Evolutionary conservation across 2,888 invertebrate species (phyloP).

Genomic region (Chelonus formosanus): DNA sequence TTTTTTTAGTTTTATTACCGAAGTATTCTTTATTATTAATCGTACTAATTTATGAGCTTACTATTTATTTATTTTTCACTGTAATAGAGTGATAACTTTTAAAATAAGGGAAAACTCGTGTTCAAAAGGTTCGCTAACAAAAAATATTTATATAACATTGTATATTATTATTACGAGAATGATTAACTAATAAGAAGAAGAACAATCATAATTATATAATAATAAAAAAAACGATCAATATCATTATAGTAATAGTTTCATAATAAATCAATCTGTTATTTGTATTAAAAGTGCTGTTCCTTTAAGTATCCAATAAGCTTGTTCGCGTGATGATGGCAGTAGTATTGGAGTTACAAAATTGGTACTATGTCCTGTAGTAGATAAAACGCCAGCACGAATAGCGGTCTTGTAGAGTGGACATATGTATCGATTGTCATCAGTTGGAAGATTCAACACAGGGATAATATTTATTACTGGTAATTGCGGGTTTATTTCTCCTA

Average conservation of each 20-base stretch:
- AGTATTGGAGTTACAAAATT: constrained; percentile 87
- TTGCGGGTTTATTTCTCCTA: constrained; percentile 80
- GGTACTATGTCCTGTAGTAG: constrained; percentile 93
- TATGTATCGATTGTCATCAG: constrained; percentile 73
- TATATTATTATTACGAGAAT: too few species aligned
- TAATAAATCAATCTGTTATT: constrained; percentile 72
- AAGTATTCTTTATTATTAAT: too few species aligned
- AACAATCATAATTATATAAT: too few species aligned
- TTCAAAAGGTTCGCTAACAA: too few species aligned
- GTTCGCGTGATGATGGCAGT: constrained; percentile 72
- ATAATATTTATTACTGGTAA: constrained; percentile 76
- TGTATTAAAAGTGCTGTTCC: constrained; percentile 88
- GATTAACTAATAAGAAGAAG: too few species aligned
- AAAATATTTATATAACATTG: too few species aligned
- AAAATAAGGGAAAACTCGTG: too few species aligned
- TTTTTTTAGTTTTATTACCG: too few species aligned
- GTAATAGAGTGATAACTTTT: too few species aligned
- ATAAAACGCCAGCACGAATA: constrained; percentile 83
- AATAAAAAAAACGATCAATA: not conserved
- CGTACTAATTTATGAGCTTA: too few species aligned
- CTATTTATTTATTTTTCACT: too few species aligned
- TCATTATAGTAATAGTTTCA: not conserved
- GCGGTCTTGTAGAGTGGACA: constrained; percentile 90
- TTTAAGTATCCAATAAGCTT: constrained; percentile 87
- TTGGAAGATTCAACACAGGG: constrained; percentile 72